Conservation (phyloP, 1,140 invertebrate genomes). For the Aphaenogaster ashmeadi region DNA sequence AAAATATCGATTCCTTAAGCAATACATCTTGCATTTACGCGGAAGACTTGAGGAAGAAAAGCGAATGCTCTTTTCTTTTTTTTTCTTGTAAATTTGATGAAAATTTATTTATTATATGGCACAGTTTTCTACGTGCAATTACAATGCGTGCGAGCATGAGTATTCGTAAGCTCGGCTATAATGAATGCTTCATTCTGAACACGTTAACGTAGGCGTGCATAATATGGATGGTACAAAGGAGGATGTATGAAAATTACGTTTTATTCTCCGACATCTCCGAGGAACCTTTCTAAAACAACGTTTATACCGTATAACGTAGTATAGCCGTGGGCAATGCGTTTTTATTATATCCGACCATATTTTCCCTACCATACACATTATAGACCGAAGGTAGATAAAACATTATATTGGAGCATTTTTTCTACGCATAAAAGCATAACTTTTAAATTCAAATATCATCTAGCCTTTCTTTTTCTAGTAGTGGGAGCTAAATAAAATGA, state of each 20-base stretch:
- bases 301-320: conserved; percentile 34
- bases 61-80: background rate
- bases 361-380: conserved; percentile 11
- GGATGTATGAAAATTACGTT: conserved; percentile 65
- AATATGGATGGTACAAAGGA: conserved; percentile 21
- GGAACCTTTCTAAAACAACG: conserved; percentile 66
- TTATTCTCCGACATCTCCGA: conserved; percentile 63
- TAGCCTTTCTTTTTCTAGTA: background rate
- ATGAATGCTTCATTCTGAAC: conserved; percentile 12
- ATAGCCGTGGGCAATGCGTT: conserved; percentile 51
- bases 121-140: background rate
- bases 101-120: background rate
- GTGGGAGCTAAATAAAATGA: background rate
- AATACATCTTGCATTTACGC: conserved; percentile 33
- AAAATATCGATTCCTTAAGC: conserved; percentile 46
- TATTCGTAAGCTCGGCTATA: background rate
- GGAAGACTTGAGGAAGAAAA: background rate
- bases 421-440: background rate
- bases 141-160: background rate
- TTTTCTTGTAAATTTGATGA: background rate
- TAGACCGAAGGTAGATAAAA: conserved; percentile 39
- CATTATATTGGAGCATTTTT: conserved; percentile 21
- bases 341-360: conserved; percentile 66
- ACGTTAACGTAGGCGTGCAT: conserved; percentile 16
- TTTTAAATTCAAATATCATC: conserved; percentile 13